Evolutionary conservation across 2,113 vertebrate genomes (phyloP), one percentile per base, ranked within the genome.

Genomic region (Ceratotherium simum): DNA sequence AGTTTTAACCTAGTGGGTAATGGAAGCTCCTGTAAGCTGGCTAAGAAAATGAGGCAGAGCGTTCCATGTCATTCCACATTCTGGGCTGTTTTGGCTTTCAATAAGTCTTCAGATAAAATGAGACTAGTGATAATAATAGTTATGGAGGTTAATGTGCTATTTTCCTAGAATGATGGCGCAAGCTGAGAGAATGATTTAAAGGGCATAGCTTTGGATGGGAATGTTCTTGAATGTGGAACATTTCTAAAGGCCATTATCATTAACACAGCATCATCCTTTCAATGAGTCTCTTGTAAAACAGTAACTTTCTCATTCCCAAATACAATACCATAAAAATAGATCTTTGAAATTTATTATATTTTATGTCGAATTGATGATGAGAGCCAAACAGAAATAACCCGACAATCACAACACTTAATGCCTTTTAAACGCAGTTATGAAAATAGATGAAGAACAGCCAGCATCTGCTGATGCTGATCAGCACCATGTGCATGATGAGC

Each of bases 391-490:
- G 88, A 97, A 96, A 85, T 87, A 76, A 94, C 76, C 64, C 9
- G 21, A 51, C 0, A 1, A 64, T 88, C 54, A 27, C 81, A 79
- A 78, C 65, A 81, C 75, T 92, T 95, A 94, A 87, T 91, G 88
- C 62, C 69, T 92, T 91, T 92, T 92, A 92, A 97, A 97, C 92
- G 88, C 72, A 48, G 69, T 95, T 90, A 94, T 80, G 56, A 60
- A 92, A 93, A 96, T 29, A 83, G 62, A 94, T 31, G 21, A 17
- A 79, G 70, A 96, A 91, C 27, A 85, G 67, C 42, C 58, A 58
- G 51, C 46, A 48, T 97, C 76, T 95, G 73, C 58, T 42, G 42
- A 42, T 42, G 42, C 42, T 42, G 42, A 42, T 42, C 42, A 42
- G 42, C 42, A 42, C 42, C 42, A 42, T 5, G 42, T 42, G 42